These are phyloP conservation scores for Thrips palmi DNA, from an alignment of 1,140 invertebrate species.

Conservation along the genomic window DNA sequence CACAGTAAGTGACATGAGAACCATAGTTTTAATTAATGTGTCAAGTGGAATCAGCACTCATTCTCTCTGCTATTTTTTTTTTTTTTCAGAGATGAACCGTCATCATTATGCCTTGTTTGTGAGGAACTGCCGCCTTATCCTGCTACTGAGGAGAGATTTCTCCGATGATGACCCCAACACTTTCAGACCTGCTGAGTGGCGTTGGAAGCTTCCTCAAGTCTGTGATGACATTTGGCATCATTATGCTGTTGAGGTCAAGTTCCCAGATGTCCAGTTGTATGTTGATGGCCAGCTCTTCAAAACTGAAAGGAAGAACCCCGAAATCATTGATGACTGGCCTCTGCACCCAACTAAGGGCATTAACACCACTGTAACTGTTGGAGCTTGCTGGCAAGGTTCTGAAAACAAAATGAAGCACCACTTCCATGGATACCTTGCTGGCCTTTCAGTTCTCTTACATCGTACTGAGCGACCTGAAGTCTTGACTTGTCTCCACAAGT, in stretches of 20 bases:
- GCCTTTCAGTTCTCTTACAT: slow-evolving; percentile 62
- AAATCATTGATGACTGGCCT: slow-evolving; percentile 99
- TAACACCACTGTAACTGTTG: slow-evolving; percentile 85
- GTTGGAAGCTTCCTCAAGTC: slow-evolving; percentile 75
- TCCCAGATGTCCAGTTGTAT: slow-evolving; percentile 72
- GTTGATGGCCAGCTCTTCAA: slow-evolving; percentile 76
- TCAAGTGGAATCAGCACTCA: not conserved
- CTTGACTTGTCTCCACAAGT: slow-evolving; percentile 65
- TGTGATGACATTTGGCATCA: slow-evolving; percentile 99
- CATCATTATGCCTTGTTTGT: slow-evolving; percentile 96
- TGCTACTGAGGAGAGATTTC: slow-evolving; percentile 81
- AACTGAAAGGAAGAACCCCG: slow-evolving; percentile 69
- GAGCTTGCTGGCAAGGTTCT: slow-evolving; percentile 93
- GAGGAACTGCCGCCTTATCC: slow-evolving; percentile 86
- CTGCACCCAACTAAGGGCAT: slow-evolving; percentile 84
- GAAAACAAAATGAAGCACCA: slow-evolving; percentile 75
- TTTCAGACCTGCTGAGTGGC: slow-evolving; percentile 94
- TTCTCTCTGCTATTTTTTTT: slow-evolving; percentile 13
- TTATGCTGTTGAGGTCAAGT: slow-evolving; percentile 81
- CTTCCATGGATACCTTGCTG: slow-evolving; percentile 73
- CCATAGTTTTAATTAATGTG: slow-evolving; percentile 1
- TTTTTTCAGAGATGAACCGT: slow-evolving; percentile 77
- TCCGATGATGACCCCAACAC: slow-evolving; percentile 83
- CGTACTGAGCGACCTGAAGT: slow-evolving; percentile 62
- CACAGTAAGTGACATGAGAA: slow-evolving; percentile 51